Percentiles rank a stretch among this genome's conserved stretches.
Conservation (phyloP, 2,888 invertebrate genomes). For the Brachypalpus laphriformis region DNA sequence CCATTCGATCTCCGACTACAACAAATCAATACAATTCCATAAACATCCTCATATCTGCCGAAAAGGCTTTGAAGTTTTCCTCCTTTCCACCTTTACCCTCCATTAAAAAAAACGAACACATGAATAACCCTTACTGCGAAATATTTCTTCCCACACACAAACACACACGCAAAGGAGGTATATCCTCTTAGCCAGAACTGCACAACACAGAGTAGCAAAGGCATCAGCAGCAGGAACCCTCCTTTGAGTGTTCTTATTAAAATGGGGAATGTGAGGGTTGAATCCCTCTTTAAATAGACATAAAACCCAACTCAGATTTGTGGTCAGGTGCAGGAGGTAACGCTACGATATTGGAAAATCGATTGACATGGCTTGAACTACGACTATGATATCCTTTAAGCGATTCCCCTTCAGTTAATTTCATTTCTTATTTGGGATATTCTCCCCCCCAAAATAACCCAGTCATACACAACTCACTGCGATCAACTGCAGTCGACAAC, state of each 20-base stretch:
- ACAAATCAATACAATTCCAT: constrained; percentile 56
- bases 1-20: constrained; percentile 7
- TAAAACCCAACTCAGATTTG: constrained; percentile 53
- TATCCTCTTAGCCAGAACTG: not conserved
- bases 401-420: not conserved
- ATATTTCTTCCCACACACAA: not conserved
- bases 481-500: constrained; percentile 52
- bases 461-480: constrained; percentile 15
- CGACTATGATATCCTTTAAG: not conserved
- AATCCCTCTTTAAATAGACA: constrained; percentile 49
- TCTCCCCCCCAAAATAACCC: not conserved
- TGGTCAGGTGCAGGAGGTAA: constrained; percentile 42
- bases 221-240: not conserved
- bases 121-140: not conserved
- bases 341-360: constrained; percentile 20
- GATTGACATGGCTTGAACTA: constrained; percentile 25
- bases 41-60: constrained; percentile 25
- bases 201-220: not conserved
- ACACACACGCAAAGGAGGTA: not conserved
- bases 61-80: constrained; percentile 33
- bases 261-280: not conserved
- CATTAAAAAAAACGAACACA: constrained; percentile 1
- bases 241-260: constrained; percentile 27
- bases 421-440: not conserved
- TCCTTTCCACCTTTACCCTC: not conserved